A percentile compares a stretch with the other conserved stretches of the same genome.
Evolutionary conservation across 2,797 vertebrate genomes (phyloP).

Genomic region (Danio jaintianensis): DNA sequence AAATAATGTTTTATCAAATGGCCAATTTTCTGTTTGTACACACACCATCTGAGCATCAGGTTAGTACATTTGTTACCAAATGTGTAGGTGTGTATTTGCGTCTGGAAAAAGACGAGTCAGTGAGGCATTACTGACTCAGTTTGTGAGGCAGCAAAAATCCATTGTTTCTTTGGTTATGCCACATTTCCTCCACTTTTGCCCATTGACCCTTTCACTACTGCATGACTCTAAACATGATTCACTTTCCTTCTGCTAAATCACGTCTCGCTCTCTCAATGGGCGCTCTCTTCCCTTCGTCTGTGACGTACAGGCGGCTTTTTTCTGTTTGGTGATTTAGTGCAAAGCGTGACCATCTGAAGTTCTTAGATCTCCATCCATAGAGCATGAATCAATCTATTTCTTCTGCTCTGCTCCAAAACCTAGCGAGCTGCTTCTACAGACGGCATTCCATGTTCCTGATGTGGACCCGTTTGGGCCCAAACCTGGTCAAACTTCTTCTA

Average conservation of each 20-base stretch:
- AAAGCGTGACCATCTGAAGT: slow-evolving; percentile 31
- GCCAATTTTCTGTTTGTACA: not conserved
- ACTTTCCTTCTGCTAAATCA: slow-evolving; percentile 59
- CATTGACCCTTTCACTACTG: slow-evolving; percentile 46
- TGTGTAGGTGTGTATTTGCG: slow-evolving; percentile 39
- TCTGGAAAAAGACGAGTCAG: slow-evolving; percentile 41
- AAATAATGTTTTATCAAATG: not conserved
- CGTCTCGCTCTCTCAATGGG: slow-evolving; percentile 48
- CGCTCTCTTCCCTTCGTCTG: slow-evolving; percentile 42
- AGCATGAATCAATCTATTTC: slow-evolving; percentile 57
- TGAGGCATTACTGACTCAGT: slow-evolving; percentile 57
- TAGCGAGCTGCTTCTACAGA: slow-evolving; percentile 2
- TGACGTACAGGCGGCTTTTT: slow-evolving; percentile 25
- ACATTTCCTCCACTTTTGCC: slow-evolving; percentile 42
- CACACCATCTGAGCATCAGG: not conserved
- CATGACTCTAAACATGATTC: slow-evolving; percentile 53
- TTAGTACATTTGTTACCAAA: slow-evolving; percentile 22
- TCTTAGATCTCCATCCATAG: slow-evolving; percentile 35
- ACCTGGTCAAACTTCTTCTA: not conserved
- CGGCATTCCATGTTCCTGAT: not conserved
- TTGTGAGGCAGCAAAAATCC: slow-evolving; percentile 54
- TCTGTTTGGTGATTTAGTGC: slow-evolving; percentile 42
- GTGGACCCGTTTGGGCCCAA: not conserved
- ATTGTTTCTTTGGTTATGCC: slow-evolving; percentile 67
- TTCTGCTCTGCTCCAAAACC: slow-evolving; percentile 1